phyloP scores from a whole-genome alignment of 1,140 invertebrate genomes.

The Telenomus remus region DNA sequence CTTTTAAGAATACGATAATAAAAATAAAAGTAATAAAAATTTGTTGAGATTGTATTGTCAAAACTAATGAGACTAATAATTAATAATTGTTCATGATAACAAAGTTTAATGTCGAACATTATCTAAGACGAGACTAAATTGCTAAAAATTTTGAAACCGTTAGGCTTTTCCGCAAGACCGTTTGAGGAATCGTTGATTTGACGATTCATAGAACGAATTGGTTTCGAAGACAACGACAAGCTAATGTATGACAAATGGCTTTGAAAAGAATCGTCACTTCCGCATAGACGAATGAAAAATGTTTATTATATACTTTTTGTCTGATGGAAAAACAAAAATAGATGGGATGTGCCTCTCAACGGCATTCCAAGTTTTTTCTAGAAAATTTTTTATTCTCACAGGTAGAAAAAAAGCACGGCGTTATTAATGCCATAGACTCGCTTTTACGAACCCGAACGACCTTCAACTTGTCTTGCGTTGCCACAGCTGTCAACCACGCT shows the following conservation, averaged over 20 bases:
- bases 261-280: constrained; percentile 43
- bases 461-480: constrained; percentile 55
- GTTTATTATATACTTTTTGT: not conserved
- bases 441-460: constrained; percentile 55
- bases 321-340: not conserved
- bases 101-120: no score
- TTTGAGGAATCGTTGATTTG: constrained; percentile 50
- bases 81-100: no score
- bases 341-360: not conserved
- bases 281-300: not conserved
- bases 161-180: constrained; percentile 21
- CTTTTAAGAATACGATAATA: not conserved
- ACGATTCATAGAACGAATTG: constrained; percentile 61
- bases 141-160: not conserved
- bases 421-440: constrained; percentile 54
- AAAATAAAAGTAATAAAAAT: no score
- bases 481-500: constrained; percentile 39
- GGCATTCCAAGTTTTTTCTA: constrained; percentile 39
- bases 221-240: constrained; percentile 54
- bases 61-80: no score
- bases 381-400: no score
- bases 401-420: constrained; percentile 10
- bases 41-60: no score
- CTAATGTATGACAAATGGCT: constrained; percentile 53
- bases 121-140: constrained; percentile 9